Evolutionary conservation across 1,140 invertebrate species (phyloP).

Genomic region (Ceratina japonica): DNA sequence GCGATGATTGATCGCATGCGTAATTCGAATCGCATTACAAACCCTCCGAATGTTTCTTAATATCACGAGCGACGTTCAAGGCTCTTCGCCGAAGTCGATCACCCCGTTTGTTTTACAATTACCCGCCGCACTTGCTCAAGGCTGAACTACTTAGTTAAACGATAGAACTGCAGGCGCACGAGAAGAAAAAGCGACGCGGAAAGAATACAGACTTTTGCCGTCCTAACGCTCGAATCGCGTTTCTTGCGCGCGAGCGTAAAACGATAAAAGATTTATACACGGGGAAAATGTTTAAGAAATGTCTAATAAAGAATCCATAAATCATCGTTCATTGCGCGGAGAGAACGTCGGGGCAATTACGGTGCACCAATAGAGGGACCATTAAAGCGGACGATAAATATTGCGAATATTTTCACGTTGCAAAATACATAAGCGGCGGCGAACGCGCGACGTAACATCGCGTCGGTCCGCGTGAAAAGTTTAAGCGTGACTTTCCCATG

Average conservation of each 20-base stretch:
- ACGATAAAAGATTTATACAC: background rate
- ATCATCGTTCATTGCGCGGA: constrained; percentile 16
- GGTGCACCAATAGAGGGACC: background rate
- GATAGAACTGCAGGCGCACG: background rate
- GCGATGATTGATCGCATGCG: background rate
- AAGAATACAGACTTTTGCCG: background rate
- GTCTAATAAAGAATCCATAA: constrained; percentile 38
- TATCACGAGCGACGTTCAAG: constrained; percentile 32
- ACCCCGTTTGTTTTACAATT: constrained; percentile 43
- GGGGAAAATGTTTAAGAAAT: constrained; percentile 8
- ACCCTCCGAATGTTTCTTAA: background rate
- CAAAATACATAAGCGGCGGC: constrained; percentile 1
- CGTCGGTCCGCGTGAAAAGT: constrained; percentile 26
- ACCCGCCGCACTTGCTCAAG: constrained; percentile 15
- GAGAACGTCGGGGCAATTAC: background rate
- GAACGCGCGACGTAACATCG: background rate
- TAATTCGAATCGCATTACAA: background rate
- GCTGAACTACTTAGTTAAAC: constrained; percentile 1
- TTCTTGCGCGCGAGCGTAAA: background rate
- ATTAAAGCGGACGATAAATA: constrained; percentile 33
- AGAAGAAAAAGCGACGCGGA: background rate
- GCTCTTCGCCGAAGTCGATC: constrained; percentile 30
- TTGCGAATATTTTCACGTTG: constrained; percentile 37
- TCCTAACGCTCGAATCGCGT: background rate
- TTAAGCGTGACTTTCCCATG: constrained; percentile 28